Conservation (phyloP, 2,113 vertebrate genomes). For the Oenanthe melanoleuca region DNA sequence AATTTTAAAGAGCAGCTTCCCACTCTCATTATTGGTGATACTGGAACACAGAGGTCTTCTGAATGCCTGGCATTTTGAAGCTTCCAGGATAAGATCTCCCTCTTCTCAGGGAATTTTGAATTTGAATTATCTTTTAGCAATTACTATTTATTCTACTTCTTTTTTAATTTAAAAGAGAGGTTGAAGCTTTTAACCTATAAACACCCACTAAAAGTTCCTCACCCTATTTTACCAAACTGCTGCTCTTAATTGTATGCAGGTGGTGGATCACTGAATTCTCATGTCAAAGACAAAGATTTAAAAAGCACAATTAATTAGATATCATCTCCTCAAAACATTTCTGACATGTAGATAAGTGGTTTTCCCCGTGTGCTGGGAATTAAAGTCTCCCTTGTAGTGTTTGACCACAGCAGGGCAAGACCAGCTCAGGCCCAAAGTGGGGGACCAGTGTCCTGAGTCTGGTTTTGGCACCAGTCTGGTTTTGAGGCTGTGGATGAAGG, state of each 20-base stretch:
- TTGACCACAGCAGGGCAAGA: neutral
- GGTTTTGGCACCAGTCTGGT: neutral
- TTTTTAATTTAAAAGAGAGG: constrained; percentile 72
- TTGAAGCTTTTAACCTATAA: constrained; percentile 74
- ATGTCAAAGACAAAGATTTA: constrained; percentile 71
- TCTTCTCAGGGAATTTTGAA: constrained; percentile 61
- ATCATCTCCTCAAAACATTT: constrained; percentile 48
- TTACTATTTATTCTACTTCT: constrained; percentile 67
- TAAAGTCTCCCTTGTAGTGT: neutral
- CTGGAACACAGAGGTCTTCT: constrained; percentile 11
- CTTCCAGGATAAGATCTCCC: constrained; percentile 58
- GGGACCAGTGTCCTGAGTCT: neutral
- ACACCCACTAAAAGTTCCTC: constrained; percentile 78
- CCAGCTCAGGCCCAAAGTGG: neutral
- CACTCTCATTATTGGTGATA: neutral
- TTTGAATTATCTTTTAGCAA: constrained; percentile 67
- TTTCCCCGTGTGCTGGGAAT: neutral
- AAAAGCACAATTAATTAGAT: constrained; percentile 62
- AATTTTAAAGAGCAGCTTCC: constrained; percentile 21
- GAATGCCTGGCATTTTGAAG: constrained; percentile 29
- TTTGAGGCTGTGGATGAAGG: neutral
- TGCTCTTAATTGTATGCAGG: constrained; percentile 77
- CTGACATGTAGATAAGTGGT: neutral
- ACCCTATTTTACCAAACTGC: constrained; percentile 66
- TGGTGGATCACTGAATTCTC: constrained; percentile 67